Percentiles rank a stretch among this genome's conserved stretches.
These are phyloP conservation scores for Dendrophyllia cribrosa DNA, from an alignment of 64 coral and sea anemone species.

Conservation along the genomic window DNA sequence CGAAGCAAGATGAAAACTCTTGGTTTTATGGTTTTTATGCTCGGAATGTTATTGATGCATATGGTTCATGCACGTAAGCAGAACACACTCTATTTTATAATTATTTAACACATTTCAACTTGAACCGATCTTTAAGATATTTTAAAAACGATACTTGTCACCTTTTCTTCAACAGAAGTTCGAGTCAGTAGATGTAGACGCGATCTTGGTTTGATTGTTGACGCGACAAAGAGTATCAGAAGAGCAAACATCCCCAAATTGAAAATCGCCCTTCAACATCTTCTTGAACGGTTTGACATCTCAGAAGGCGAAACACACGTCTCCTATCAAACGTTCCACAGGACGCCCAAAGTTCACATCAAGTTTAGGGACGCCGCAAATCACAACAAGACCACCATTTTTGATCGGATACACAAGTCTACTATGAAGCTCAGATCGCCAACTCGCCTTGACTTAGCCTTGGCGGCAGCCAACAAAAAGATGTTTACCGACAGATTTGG, in stretches of 20 bases:
- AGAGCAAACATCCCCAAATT: neutral
- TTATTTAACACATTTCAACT: too few species aligned
- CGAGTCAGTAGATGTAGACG: neutral
- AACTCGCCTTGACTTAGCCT: neutral
- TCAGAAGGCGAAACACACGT: neutral
- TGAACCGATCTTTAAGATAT: too few species aligned
- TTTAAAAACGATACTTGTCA: too few species aligned
- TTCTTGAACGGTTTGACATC: neutral
- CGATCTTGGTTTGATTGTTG: constrained; percentile 4
- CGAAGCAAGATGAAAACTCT: too few species aligned
- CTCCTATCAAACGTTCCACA: neutral
- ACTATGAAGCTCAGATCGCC: neutral
- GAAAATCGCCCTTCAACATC: neutral
- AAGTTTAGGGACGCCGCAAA: neutral
- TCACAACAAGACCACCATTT: neutral
- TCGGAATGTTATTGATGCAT: too few species aligned
- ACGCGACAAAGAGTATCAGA: neutral
- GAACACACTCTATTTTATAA: too few species aligned
- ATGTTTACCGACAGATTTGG: neutral
- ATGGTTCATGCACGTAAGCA: too few species aligned
- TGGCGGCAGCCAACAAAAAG: neutral
- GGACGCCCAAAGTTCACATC: neutral
- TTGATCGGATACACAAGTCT: neutral
- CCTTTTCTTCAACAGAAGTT: too few species aligned
- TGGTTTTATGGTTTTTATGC: too few species aligned